Evolutionary conservation across 1,140 invertebrate genomes (phyloP), one percentile per base, ranked within the genome.

Genomic region (Drosophila quadrilineata): DNA sequence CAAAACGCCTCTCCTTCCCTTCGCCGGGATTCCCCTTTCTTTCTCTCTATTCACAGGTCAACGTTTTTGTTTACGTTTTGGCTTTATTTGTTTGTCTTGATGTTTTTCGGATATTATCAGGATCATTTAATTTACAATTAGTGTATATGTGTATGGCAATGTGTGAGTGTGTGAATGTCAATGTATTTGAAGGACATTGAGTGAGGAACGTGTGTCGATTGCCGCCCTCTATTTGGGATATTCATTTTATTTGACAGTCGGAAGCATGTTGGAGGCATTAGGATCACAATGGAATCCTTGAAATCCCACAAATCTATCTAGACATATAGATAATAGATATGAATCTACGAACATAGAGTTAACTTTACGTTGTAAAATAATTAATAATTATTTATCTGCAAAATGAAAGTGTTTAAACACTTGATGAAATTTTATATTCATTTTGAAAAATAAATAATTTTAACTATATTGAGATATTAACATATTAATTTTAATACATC

Each of bases 51-150:
- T 41, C 60, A 65, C 71, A 72, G 79, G 79, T 85, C 79, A 85
- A 84, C 50, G 74, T 71, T n/a, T n/a, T 85, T 84, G 79, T 85
- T 85, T 77, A 75, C 71, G 40, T 72, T 79, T 65, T 57, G 72
- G 72, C 66, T 76, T 75, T 69, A 68, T 77, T 77, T 72, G 72
- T 63, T 60, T 73, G 53, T 48, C 73, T 82, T 73, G 77, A 82
- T 82, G 77, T 84, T 79, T 75, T 77, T 85, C 79, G 79, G 79
- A 85, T 85, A 85, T 85, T 85, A 85, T 85, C 79, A 76, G 79
- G 79, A 85, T 85, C 79, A 85, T 85, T 85, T 85, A 85, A 85
- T 85, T 85, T 85, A 85, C 79, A 85, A 85, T 85, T 85, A 85
- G 79, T 84, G 26, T 9, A 28, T 49, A 36, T 43, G n/a, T 38